A percentile compares a stretch with the other conserved stretches of the same genome.
Evolutionary conservation across 2,797 vertebrate genomes (phyloP).

Genomic region (Eulemur albifrons): DNA sequence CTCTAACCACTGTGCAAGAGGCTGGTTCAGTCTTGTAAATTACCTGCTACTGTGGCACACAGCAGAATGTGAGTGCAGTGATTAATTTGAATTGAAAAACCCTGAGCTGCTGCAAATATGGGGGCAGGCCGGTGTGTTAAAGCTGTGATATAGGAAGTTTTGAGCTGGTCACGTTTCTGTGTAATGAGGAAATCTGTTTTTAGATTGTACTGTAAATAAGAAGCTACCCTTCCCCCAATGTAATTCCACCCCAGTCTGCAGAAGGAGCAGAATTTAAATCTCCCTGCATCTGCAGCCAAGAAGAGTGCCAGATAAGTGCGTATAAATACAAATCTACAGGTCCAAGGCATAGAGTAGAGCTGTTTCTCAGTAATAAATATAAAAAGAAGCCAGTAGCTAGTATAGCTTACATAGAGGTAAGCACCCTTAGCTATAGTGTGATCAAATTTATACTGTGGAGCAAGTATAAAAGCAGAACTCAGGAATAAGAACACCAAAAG

Average conservation of each 20-base stretch:
- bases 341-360: not conserved
- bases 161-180: not conserved
- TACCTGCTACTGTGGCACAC: rapidly evolving
- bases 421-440: rapidly evolving
- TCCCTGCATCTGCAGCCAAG: not conserved
- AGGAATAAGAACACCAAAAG: rapidly evolving
- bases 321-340: not conserved
- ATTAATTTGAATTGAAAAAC: not conserved
- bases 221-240: not conserved
- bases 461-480: not conserved
- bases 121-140: rapidly evolving
- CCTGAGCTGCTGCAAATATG: not conserved
- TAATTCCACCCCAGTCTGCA: not conserved
- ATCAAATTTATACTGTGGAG: not conserved
- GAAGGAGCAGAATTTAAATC: not conserved
- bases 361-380: not conserved
- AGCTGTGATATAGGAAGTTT: not conserved
- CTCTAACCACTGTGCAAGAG: not conserved
- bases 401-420: not conserved
- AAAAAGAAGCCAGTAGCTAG: not conserved
- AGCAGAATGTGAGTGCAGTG: not conserved
- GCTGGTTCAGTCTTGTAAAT: rapidly evolving
- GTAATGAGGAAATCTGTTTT: constrained; percentile 20
- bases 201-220: constrained; percentile 10
- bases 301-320: not conserved